These are phyloP conservation scores for Atlantisia rogersi DNA, from an alignment of 2,113 vertebrate genomes.

Conservation along the genomic window DNA sequence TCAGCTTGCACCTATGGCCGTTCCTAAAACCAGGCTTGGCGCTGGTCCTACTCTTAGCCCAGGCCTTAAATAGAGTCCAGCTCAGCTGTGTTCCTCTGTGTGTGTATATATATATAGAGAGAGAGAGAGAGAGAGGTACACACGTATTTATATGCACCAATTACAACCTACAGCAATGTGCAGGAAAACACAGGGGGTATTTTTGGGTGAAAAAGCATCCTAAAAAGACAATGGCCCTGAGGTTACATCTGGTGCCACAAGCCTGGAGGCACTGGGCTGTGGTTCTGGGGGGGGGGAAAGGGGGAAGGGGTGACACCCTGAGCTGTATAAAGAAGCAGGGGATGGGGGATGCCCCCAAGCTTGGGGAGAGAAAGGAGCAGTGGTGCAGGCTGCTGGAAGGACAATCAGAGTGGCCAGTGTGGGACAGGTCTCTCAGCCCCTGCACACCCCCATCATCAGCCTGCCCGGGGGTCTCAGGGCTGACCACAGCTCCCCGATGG, in stretches of 20 bases:
- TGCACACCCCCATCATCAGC: too few species aligned
- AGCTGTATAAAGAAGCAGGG: not conserved
- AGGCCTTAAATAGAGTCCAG: conserved; percentile 28
- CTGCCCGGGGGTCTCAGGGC: too few species aligned
- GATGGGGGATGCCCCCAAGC: not conserved
- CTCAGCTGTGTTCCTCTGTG: not conserved
- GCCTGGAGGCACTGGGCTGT: not conserved
- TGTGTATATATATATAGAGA: rapidly evolving
- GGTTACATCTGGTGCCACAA: not conserved
- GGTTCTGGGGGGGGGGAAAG: not conserved
- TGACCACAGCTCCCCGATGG: too few species aligned
- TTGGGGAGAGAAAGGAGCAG: not conserved
- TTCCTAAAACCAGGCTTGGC: conserved; percentile 9
- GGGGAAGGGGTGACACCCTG: rapidly evolving
- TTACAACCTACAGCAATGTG: not conserved
- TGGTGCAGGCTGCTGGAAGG: not conserved
- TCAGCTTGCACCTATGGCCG: not conserved
- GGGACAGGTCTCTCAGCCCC: not conserved
- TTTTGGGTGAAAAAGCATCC: not conserved
- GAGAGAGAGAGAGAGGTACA: too few species aligned
- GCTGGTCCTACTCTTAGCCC: not conserved
- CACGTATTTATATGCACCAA: not conserved
- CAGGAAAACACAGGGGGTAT: conserved; percentile 16
- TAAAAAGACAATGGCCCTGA: not conserved
- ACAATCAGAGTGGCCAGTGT: not conserved